Conservation (phyloP, 2,113 vertebrate species). For the Cettia cetti region DNA sequence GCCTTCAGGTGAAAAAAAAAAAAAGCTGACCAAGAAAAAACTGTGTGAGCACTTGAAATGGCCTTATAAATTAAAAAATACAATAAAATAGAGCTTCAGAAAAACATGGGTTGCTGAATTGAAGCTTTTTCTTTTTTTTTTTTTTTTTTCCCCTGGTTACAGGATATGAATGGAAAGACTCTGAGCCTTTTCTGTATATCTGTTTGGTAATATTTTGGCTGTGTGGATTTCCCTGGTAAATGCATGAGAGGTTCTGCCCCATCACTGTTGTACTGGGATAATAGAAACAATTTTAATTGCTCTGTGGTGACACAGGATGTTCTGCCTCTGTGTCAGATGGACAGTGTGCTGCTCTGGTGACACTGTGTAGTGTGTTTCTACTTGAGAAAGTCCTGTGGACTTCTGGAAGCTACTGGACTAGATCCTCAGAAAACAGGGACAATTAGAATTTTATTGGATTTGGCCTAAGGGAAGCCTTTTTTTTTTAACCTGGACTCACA, state of each 20-base stretch:
- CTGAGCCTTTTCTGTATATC: not conserved
- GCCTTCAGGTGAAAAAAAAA: not conserved
- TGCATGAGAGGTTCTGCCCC: not conserved
- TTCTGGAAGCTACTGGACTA: not conserved
- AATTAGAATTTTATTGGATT: not conserved
- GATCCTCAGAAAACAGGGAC: not conserved
- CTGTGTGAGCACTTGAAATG: not conserved
- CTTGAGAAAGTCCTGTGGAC: not conserved
- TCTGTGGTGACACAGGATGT: not conserved
- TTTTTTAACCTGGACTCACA: not conserved
- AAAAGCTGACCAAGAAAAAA: not conserved
- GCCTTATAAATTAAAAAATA: not conserved
- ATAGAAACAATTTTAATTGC: not conserved
- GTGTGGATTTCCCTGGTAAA: not conserved
- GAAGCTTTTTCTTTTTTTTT: not conserved
- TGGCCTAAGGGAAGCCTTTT: not conserved
- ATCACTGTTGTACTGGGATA: not conserved
- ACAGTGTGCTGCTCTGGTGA: not conserved
- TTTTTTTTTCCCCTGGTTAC: no score
- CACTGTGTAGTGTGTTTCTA: not conserved
- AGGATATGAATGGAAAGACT: not conserved
- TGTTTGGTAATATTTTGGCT: not conserved
- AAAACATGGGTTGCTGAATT: not conserved
- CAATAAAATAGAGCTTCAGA: not conserved
- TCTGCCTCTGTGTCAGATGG: not conserved